Evolutionary conservation across 92 coral and sea anemone species (phyloP).

Genomic region (Palythoa heliodiscus): DNA sequence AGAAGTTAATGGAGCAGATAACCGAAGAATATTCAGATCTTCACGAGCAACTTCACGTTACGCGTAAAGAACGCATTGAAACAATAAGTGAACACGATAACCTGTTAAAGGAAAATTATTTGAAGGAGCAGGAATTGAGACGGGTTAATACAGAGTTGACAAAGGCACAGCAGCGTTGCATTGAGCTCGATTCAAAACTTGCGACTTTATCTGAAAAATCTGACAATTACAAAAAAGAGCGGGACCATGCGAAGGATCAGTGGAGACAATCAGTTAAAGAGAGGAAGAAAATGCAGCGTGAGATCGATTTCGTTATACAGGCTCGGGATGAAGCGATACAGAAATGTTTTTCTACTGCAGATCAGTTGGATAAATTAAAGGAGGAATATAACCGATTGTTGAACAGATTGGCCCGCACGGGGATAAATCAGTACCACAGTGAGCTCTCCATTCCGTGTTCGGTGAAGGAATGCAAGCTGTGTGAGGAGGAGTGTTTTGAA

Average conservation of each 20-base stretch:
- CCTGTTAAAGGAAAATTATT: constrained; percentile 57
- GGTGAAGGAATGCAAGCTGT: constrained; percentile 85
- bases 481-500: constrained; percentile 66
- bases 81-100: constrained; percentile 65
- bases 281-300: constrained; percentile 85
- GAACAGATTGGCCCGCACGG: constrained; percentile 81
- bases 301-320: constrained; percentile 76
- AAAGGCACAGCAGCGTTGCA: constrained; percentile 80
- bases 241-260: constrained; percentile 94
- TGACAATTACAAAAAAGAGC: constrained; percentile 73
- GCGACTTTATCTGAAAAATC: constrained; percentile 73
- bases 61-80: constrained; percentile 68
- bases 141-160: constrained; percentile 79
- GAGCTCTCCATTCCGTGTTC: constrained; percentile 86
- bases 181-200: constrained; percentile 80
- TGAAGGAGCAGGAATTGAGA: constrained; percentile 68
- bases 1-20: constrained; percentile 46
- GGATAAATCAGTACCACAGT: constrained; percentile 67
- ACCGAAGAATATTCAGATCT: constrained; percentile 61
- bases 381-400: constrained; percentile 85
- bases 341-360: constrained; percentile 91
- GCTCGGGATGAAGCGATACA: constrained; percentile 98
- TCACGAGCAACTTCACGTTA: constrained; percentile 66
- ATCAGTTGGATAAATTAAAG: constrained; percentile 82
- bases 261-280: constrained; percentile 97